phyloP scores from a whole-genome alignment of 2,797 vertebrate genomes.

The Syndactyla subalaris region DNA sequence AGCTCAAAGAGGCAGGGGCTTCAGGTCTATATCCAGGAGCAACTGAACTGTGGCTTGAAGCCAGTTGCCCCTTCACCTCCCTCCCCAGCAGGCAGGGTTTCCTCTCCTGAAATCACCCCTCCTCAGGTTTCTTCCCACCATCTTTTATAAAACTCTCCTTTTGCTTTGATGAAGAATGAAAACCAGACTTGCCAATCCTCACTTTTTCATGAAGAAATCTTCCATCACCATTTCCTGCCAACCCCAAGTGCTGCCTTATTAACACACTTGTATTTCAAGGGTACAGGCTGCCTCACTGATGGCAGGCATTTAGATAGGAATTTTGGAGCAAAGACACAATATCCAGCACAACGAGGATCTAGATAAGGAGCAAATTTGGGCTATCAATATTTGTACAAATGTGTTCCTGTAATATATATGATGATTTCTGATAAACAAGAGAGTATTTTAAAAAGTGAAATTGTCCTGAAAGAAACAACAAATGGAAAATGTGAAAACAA shows the following conservation, averaged over 20 bases:
- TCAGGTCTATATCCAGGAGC: neutral
- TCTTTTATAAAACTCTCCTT: neutral
- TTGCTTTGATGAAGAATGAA: conserved; percentile 21
- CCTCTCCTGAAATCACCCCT: neutral
- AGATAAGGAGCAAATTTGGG: neutral
- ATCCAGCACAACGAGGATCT: neutral
- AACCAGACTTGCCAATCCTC: neutral
- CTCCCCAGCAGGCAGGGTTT: neutral
- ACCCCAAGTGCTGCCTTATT: neutral
- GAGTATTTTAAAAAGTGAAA: neutral
- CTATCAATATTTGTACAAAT: neutral
- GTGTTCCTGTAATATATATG: neutral
- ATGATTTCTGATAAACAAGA: neutral
- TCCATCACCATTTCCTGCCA: neutral
- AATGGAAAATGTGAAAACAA: neutral
- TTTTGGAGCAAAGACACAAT: neutral
- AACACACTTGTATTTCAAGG: neutral
- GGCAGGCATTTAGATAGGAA: neutral
- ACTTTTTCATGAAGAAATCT: neutral
- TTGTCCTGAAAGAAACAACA: neutral
- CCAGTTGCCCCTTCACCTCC: neutral
- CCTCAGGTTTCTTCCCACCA: neutral
- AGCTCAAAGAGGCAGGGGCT: neutral
- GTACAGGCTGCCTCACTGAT: neutral
- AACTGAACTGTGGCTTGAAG: neutral